Percentiles rank a stretch among this genome's conserved stretches.
These are phyloP conservation scores for Puffinus mauretanicus DNA, from an alignment of 2,113 vertebrate genomes.

Conservation along the genomic window DNA sequence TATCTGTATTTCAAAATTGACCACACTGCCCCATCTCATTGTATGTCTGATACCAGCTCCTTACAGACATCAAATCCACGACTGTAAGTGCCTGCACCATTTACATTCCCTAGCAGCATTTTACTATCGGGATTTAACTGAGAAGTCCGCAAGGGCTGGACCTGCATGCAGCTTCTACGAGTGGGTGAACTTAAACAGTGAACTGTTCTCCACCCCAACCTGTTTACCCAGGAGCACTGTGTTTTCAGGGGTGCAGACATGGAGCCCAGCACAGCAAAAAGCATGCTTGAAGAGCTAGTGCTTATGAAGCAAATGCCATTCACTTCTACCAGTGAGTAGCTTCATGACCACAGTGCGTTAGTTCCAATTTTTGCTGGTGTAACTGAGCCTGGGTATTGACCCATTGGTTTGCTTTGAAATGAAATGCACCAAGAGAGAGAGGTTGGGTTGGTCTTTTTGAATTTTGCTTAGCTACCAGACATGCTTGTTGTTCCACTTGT, in stretches of 20 bases:
- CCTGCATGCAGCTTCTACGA: neutral
- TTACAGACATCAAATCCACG: neutral
- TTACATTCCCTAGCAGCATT: neutral
- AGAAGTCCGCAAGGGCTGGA: neutral
- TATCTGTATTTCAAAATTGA: neutral
- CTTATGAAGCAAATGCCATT: neutral
- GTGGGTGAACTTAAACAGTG: neutral
- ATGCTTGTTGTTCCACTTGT: neutral
- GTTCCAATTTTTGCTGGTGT: neutral
- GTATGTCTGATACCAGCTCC: neutral
- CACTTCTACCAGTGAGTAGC: neutral
- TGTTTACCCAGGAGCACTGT: neutral
- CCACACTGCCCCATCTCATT: neutral
- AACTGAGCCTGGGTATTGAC: neutral
- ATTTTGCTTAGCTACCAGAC: neutral
- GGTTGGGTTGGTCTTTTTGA: neutral
- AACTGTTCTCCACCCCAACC: neutral
- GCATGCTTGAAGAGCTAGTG: neutral
- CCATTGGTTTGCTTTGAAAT: neutral
- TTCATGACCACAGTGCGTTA: accelerated
- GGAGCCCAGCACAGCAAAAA: neutral
- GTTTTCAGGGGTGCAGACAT: neutral
- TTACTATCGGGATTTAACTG: neutral
- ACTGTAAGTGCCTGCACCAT: neutral
- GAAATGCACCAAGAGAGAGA: neutral